These are phyloP conservation scores for Uloborus plumipes DNA, from an alignment of 2,888 invertebrate species.

Conservation along the genomic window DNA sequence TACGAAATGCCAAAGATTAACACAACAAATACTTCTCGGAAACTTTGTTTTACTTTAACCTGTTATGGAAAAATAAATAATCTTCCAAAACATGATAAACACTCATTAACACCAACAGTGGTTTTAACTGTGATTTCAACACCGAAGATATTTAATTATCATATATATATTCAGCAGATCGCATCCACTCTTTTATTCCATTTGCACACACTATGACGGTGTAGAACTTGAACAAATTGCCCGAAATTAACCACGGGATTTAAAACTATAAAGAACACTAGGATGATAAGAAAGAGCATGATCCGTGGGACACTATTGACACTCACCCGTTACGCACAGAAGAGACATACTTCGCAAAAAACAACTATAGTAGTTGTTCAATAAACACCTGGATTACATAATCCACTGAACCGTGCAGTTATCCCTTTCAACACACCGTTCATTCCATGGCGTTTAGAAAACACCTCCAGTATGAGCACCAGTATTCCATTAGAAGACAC, in stretches of 20 bases:
- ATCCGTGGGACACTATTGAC: conserved; percentile 62
- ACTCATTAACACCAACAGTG: too few relatives aligned
- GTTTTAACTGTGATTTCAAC: too few relatives aligned
- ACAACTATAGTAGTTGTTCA: conserved; percentile 48
- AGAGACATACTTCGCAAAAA: conserved; percentile 65
- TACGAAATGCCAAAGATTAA: too few relatives aligned
- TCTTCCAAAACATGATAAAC: too few relatives aligned
- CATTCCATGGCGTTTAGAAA: conserved; percentile 55
- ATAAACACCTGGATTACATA: conserved; percentile 63
- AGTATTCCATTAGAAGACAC: conserved; percentile 58
- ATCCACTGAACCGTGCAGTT: conserved; percentile 32
- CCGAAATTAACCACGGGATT: background rate
- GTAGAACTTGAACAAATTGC: too few relatives aligned
- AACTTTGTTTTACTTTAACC: too few relatives aligned
- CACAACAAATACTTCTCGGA: too few relatives aligned
- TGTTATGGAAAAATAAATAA: too few relatives aligned
- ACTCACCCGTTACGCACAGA: conserved; percentile 66
- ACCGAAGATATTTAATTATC: too few relatives aligned
- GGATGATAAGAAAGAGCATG: conserved; percentile 27
- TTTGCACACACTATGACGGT: too few relatives aligned
- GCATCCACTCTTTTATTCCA: too few relatives aligned
- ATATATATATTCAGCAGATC: too few relatives aligned
- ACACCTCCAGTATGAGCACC: conserved; percentile 48
- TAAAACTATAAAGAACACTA: conserved; percentile 5
- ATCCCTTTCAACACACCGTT: conserved; percentile 37